Evolutionary conservation across 2,797 vertebrate species (phyloP).

Genomic region (Epinephelus malabaricus): DNA sequence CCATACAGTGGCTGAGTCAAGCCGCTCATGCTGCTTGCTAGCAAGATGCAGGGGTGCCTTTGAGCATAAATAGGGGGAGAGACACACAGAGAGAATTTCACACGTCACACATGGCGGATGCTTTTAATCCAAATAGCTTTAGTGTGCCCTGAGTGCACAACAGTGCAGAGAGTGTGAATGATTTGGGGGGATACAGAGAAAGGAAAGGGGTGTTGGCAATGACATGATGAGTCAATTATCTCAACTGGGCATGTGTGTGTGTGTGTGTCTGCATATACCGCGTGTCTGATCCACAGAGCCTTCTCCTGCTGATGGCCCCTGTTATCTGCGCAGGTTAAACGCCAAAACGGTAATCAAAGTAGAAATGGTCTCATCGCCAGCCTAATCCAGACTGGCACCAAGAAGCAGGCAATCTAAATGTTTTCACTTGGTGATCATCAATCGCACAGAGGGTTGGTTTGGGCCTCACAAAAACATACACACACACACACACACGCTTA

Average conservation of each 20-base stretch:
- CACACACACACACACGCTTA: constrained; percentile 10
- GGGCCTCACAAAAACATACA: constrained; percentile 14
- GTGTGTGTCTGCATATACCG: constrained; percentile 9
- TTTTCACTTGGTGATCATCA: constrained; percentile 70
- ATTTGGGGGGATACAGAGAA: background rate
- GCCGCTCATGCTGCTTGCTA: constrained; percentile 21
- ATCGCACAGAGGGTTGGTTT: constrained; percentile 24
- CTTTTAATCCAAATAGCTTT: constrained; percentile 66
- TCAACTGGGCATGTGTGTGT: constrained; percentile 8
- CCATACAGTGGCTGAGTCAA: constrained; percentile 39
- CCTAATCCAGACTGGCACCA: constrained; percentile 76
- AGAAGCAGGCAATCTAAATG: constrained; percentile 74
- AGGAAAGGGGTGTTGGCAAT: constrained; percentile 39
- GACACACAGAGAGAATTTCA: constrained; percentile 27
- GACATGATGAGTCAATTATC: constrained; percentile 68
- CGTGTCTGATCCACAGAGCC: constrained; percentile 35
- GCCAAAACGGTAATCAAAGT: constrained; percentile 75
- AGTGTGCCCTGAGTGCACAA: constrained; percentile 35
- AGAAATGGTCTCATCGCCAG: constrained; percentile 64
- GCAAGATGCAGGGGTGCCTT: constrained; percentile 53
- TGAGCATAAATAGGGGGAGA: constrained; percentile 42
- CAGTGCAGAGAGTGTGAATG: constrained; percentile 42
- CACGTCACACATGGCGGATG: constrained; percentile 52
- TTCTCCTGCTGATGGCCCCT: constrained; percentile 37
- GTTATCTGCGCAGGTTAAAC: constrained; percentile 63